Percentiles rank a stretch among this genome's conserved stretches.
Evolutionary conservation across 2,113 vertebrate species (phyloP).

Genomic region (Gymnobelideus leadbeateri): DNA sequence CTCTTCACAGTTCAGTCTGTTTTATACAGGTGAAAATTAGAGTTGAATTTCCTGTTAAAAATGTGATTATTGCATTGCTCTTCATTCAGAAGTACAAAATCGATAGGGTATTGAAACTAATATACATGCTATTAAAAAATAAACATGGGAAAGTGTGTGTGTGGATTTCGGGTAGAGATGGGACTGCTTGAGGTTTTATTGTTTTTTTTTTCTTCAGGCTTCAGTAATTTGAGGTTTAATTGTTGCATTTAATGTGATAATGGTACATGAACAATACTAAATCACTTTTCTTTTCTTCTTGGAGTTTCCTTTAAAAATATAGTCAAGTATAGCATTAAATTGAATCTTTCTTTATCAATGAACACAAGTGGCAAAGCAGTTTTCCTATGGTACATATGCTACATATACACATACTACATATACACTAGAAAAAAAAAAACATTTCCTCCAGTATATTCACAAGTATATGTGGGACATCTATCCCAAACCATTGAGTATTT

Average conservation of each 20-base stretch:
- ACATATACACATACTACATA: too few species aligned
- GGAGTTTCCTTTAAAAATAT: conserved; percentile 43
- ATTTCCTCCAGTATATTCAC: not conserved
- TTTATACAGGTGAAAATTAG: conserved; percentile 81
- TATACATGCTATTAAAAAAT: conserved; percentile 28
- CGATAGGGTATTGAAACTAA: conserved; percentile 48
- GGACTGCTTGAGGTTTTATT: conserved; percentile 21
- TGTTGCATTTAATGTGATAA: not conserved
- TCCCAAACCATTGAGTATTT: not conserved
- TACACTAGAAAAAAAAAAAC: too few species aligned
- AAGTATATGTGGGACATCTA: not conserved
- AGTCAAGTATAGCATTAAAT: not conserved
- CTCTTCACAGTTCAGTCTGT: conserved; percentile 77
- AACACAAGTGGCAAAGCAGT: not conserved
- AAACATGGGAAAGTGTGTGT: not conserved
- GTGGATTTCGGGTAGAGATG: not conserved
- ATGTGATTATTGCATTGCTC: conserved; percentile 50
- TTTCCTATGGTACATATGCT: not conserved
- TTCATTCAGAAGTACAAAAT: conserved; percentile 54
- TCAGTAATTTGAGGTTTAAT: conserved; percentile 28
- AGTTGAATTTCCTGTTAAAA: conserved; percentile 69
- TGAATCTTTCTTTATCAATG: fast-evolving
- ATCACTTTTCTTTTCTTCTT: not conserved
- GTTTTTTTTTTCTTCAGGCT: not conserved
- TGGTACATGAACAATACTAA: conserved; percentile 34